Evolutionary conservation across 2,888 invertebrate species (phyloP), one percentile per base, ranked within the genome.

Genomic region (Cactoblastis cactorum): DNA sequence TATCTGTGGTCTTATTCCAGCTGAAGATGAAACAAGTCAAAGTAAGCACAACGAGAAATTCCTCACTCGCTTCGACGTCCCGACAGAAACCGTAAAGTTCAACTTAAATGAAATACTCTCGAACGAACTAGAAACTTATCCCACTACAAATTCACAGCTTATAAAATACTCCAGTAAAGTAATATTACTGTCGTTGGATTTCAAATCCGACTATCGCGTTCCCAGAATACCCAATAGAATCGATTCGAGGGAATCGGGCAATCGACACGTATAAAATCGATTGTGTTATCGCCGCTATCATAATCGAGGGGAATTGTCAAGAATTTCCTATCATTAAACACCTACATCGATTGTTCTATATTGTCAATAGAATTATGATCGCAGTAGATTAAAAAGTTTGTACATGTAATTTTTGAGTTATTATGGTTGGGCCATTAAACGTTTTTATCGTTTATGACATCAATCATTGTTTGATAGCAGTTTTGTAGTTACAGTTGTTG

Each of bases 261-360:
- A 48, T 48, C 37, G 47, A 24, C 47, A 48, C 24, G 37, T 35
- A 49, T 38, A 33, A 53, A 55, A 49, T 48, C 39, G 50, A 38
- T 52, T 51, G 14, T 45, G 32, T 51, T 51, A 53, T 53, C 49
- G 53, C 12, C 32, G 12, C 38, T 39, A 53, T 52, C 52, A 54
- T 52, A 50, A 54, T 51, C 46, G 32, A 55, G 33, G 35, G 33
- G 34, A 19, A 52, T 43, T 38, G 48, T 34, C 54, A 37, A 45
- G 35, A 32, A 45, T 51, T 52, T 39, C 48, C 50, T 34, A 38
- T 54, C 52, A 54, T 56, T 56, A 57, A 56, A 52, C 56, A 43
- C 56, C 54, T 47, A 53, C 53, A 50, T 52, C 45, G 52, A 19
- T 24, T 43, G 14, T 43, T 43, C 43, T 43, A 24, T 41, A 22